Evolutionary conservation across 2,888 invertebrate genomes (phyloP), one percentile per base, ranked within the genome.

Genomic region (Drosophila falleni): DNA sequence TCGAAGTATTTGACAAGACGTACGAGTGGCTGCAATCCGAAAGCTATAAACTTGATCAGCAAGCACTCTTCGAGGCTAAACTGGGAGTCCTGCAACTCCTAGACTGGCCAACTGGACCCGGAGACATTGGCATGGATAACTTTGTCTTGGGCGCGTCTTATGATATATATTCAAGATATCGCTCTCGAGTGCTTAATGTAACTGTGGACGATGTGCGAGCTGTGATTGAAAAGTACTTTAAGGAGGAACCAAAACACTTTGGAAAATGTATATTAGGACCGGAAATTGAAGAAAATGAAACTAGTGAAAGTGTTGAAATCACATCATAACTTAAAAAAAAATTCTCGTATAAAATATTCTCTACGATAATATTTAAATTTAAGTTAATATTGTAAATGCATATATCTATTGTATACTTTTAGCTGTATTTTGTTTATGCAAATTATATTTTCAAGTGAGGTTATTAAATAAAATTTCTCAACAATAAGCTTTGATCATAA

Each of bases 11-110:
- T 89, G 96, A 97, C 81, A 93, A 94, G 41, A 94, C 96, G 0
- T 94, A 95, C 0, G 93, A 95, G 3, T 98, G 98, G 96, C 92
- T 97, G 59, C 80, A 93, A 0, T 93, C 94, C 0, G 96, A 97
- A 77, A 93, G 95, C 0, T 93, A 94, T 9, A 91, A 94, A 4
- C 83, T 94, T 0, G 94, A 94, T 41, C 94, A 94, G 4, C 95
- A 96, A 89, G 95, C 96, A 73, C 93, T 97, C 0, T 95, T 96
- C 78, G 98, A 98, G 93, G 97, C 98, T 0, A 98, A 98, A 92
- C 93, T 99, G 9, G 96, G 97, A 0, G 95, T 98, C 11, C 95
- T 99, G 72, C 97, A 98, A 91, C 94, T 95, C 78, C 94, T 98
- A 81, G 98, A 98, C 92, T 95, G 96, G 23, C 98, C 98, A 0